Percentiles rank a stretch among this genome's conserved stretches.
These are phyloP conservation scores for Aphrophora alni DNA, from an alignment of 2,888 invertebrate genomes.

Conservation along the genomic window DNA sequence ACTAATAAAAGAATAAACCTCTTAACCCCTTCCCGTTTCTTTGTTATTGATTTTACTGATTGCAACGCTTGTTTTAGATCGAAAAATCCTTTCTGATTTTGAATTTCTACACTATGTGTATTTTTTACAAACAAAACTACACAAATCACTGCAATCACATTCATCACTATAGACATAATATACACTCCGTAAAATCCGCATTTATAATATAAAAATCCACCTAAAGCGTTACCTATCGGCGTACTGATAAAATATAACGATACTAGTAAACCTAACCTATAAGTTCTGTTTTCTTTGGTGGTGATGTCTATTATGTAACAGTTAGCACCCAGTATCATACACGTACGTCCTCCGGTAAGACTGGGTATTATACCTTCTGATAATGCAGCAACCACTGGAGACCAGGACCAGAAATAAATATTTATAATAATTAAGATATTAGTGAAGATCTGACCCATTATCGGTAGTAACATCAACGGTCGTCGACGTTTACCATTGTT, in stretches of 20 bases:
- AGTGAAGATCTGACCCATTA: constrained; percentile 46
- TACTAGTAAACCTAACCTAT: constrained; percentile 41
- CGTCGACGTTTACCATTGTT: constrained; percentile 42
- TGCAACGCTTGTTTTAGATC: constrained; percentile 14
- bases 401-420: constrained; percentile 46
- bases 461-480: constrained; percentile 47
- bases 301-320: constrained; percentile 48
- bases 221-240: constrained; percentile 37
- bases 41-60: constrained; percentile 14
- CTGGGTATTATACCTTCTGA: constrained; percentile 46
- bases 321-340: constrained; percentile 46
- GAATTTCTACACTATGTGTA: neutral
- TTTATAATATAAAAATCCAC: constrained; percentile 26
- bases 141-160: neutral
- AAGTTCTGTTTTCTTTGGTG: constrained; percentile 42
- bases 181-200: constrained; percentile 46
- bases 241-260: constrained; percentile 28
- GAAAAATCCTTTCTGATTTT: constrained; percentile 19
- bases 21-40: constrained; percentile 16
- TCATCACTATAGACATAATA: neutral
- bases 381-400: constrained; percentile 47
- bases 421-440: constrained; percentile 44
- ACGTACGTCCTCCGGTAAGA: constrained; percentile 46
- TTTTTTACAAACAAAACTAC: constrained; percentile 7
- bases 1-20: constrained; percentile 18